Conservation (phyloP, 2,888 invertebrate species). For the Nesidiocoris tenuis region DNA sequence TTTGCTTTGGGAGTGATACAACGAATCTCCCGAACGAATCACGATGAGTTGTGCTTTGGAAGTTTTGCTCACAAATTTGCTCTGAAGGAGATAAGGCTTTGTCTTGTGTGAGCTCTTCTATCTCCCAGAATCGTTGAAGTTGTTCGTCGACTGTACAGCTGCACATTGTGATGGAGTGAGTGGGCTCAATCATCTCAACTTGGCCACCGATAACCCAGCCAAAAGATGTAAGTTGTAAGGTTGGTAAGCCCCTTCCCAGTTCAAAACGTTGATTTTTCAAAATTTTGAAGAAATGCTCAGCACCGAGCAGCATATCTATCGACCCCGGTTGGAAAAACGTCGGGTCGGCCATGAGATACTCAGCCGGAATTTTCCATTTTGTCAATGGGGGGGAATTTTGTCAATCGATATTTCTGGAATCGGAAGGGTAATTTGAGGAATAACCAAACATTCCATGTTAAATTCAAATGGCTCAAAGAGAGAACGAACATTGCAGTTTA, state of each 20-base stretch:
- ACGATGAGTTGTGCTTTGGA: not conserved
- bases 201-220: not conserved
- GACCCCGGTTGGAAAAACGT: not conserved
- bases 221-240: not conserved
- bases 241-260: not conserved
- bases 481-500: too few relatives aligned
- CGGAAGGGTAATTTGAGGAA: not conserved
- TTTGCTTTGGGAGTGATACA: conserved; percentile 34
- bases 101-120: not conserved
- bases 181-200: not conserved
- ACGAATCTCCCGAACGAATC: not conserved
- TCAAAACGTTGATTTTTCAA: not conserved
- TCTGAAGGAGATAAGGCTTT: not conserved
- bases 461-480: too few relatives aligned
- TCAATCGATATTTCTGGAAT: not conserved
- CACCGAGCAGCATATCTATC: not conserved
- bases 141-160: not conserved
- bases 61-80: not conserved
- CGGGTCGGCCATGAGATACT: not conserved
- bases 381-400: too few relatives aligned
- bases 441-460: not conserved
- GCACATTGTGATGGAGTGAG: not conserved
- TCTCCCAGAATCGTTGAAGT: not conserved
- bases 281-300: not conserved
- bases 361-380: not conserved